Conservation (phyloP, 2,113 vertebrate genomes). For the Nothoprocta pentlandii region DNA sequence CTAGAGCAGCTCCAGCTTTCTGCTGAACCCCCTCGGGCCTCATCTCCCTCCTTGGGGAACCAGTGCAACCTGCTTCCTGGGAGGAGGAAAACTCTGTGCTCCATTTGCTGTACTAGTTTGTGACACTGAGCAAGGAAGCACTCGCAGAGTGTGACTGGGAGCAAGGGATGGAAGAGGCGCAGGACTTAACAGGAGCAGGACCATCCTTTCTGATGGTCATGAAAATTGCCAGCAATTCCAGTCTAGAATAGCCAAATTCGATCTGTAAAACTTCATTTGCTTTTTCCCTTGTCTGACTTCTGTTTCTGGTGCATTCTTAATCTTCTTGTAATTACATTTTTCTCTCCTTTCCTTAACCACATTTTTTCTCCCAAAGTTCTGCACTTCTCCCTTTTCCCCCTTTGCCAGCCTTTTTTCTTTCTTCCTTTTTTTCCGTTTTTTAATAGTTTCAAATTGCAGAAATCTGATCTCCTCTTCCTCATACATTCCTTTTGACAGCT, state of each 20-base stretch:
- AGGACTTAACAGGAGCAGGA: not conserved
- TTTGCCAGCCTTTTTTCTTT: not conserved
- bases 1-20: not conserved
- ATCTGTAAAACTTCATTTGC: constrained; percentile 11
- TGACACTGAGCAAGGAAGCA: rapidly evolving
- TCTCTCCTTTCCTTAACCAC: not conserved
- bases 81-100: not conserved
- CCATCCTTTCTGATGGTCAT: not conserved
- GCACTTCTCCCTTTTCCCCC: not conserved
- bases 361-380: not conserved
- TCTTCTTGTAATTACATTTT: not conserved
- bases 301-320: not conserved
- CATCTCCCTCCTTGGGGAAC: not conserved
- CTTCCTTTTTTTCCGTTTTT: too few species aligned
- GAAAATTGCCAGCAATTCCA: not conserved
- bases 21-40: not conserved
- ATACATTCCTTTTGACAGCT: not conserved
- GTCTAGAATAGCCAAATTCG: not conserved
- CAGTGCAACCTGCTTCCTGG: not conserved
- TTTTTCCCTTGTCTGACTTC: not conserved
- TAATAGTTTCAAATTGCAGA: not conserved
- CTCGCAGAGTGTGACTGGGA: rapidly evolving
- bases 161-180: not conserved
- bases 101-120: not conserved
- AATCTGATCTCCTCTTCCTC: not conserved